phyloP scores from a whole-genome alignment of 2,797 vertebrate genomes.

The Gephyroberyx darwinii region DNA sequence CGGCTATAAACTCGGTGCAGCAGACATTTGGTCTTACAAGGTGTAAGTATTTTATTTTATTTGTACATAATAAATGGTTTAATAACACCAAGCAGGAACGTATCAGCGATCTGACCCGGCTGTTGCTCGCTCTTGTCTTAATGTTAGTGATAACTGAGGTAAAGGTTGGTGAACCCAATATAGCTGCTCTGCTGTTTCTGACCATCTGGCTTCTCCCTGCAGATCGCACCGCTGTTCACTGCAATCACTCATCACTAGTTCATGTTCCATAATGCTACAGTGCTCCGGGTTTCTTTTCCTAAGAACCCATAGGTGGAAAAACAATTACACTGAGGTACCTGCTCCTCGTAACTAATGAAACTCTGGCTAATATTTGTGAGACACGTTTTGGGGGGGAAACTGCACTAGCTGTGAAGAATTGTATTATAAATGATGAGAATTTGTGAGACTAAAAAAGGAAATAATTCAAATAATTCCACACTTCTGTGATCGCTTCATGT shows the following conservation, averaged over 20 bases:
- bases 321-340: not conserved
- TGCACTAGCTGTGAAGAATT: not conserved
- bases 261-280: not conserved
- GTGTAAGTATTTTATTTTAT: constrained; percentile 59
- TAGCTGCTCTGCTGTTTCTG: constrained; percentile 24
- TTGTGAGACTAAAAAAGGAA: not conserved
- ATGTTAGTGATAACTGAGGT: constrained; percentile 32
- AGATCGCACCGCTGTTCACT: constrained; percentile 25
- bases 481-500: constrained; percentile 19
- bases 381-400: not conserved
- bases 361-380: not conserved
- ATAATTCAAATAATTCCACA: constrained; percentile 30
- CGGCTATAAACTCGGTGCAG: constrained; percentile 44
- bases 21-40: constrained; percentile 49
- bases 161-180: constrained; percentile 19
- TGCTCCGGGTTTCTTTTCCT: not conserved
- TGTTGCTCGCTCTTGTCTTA: constrained; percentile 2
- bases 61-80: constrained; percentile 51
- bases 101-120: constrained; percentile 18
- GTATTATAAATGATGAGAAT: not conserved
- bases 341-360: not conserved
- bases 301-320: not conserved
- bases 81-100: constrained; percentile 29
- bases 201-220: constrained; percentile 13
- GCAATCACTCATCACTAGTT: constrained; percentile 15